Conservation (phyloP, 2,888 invertebrate species). For the Drosophila incognita region DNA sequence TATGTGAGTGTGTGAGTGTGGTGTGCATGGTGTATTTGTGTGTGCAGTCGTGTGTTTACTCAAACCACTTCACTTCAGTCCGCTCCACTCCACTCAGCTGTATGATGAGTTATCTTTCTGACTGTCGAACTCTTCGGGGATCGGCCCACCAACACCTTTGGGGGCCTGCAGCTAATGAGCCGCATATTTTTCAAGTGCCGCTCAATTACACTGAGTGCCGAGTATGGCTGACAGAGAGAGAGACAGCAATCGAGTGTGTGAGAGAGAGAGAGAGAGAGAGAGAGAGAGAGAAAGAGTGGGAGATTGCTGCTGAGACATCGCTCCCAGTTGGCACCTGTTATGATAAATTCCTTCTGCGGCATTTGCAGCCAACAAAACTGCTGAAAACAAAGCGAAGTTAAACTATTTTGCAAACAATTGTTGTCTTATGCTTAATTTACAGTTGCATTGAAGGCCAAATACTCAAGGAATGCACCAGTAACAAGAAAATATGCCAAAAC, state of each 20-base stretch:
- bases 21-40: conserved; percentile 4
- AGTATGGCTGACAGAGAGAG: conserved; percentile 20
- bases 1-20: conserved; percentile 10
- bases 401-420: conserved; percentile 64
- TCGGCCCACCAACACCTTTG: conserved; percentile 45
- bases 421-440: conserved; percentile 53
- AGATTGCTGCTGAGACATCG: conserved; percentile 8
- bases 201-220: conserved; percentile 79
- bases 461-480: conserved; percentile 28
- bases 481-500: conserved; percentile 41
- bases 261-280: conserved; percentile 14
- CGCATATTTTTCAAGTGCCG: conserved; percentile 77
- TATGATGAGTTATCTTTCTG: conserved; percentile 40
- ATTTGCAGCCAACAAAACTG: conserved; percentile 43
- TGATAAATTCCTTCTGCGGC: conserved; percentile 57
- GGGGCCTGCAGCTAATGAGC: conserved; percentile 72
- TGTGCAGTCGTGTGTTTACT: conserved; percentile 22
- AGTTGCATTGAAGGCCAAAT: conserved; percentile 50
- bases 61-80: conserved; percentile 21
- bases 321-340: conserved; percentile 28
- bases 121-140: conserved; percentile 45
- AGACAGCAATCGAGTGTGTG: neutral
- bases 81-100: neutral
- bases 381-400: conserved; percentile 21
- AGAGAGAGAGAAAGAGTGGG: neutral